Evolutionary conservation across 2,113 vertebrate genomes (phyloP).

Genomic region (Actenoides lindsayi): DNA sequence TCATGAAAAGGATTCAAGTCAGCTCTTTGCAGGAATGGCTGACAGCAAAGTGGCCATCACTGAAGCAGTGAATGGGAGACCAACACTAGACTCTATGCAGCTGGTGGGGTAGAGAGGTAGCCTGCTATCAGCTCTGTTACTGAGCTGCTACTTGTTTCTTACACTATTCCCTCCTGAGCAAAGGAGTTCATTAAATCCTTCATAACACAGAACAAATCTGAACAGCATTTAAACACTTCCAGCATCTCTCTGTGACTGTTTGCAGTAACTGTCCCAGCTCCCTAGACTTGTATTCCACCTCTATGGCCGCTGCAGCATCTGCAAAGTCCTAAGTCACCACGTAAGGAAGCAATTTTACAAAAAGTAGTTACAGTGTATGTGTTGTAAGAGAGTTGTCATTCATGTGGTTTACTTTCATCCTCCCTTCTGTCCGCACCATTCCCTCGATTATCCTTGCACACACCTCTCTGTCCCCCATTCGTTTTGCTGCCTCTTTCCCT

Average conservation of each 20-base stretch:
- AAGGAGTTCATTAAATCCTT: neutral
- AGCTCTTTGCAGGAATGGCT: neutral
- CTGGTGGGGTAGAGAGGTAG: fast-evolving
- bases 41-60: neutral
- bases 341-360: neutral
- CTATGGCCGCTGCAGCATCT: neutral
- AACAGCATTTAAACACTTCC: neutral
- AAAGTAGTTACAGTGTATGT: neutral
- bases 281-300: neutral
- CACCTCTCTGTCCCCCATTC: neutral
- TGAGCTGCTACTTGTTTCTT: neutral
- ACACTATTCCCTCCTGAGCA: neutral
- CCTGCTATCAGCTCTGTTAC: neutral
- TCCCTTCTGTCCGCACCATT: constrained; percentile 3
- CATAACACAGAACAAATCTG: neutral
- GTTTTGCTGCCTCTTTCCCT: neutral
- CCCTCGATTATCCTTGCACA: neutral
- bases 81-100: neutral
- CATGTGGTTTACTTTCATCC: neutral
- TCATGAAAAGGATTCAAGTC: neutral
- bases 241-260: neutral
- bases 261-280: neutral
- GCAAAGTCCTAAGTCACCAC: neutral
- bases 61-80: neutral
- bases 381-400: neutral